phyloP scores from a whole-genome alignment of 2,113 vertebrate species.

The Brachionichthys hirsutus region DNA sequence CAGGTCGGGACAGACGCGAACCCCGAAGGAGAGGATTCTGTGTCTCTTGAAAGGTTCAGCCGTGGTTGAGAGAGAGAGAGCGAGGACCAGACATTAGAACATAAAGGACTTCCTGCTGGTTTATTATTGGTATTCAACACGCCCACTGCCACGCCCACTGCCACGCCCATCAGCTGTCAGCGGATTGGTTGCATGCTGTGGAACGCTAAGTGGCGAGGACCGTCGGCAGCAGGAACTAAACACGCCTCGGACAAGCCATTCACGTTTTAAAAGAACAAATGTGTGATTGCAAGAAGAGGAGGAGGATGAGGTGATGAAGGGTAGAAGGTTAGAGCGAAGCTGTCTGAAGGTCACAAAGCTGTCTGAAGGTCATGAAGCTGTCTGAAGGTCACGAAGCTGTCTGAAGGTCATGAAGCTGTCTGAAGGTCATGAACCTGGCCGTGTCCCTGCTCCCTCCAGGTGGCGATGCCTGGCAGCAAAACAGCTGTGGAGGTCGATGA shows the following conservation, averaged over 20 bases:
- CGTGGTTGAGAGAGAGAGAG: too few species aligned
- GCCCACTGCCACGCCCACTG: constrained; percentile 10
- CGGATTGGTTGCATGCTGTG: constrained; percentile 38
- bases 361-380: not conserved
- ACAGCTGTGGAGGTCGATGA: constrained; percentile 77
- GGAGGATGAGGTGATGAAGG: not conserved
- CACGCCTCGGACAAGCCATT: not conserved
- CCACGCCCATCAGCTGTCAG: constrained; percentile 45
- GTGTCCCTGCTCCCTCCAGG: constrained; percentile 50
- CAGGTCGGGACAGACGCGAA: too few species aligned
- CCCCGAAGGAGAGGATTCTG: too few species aligned
- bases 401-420: too few species aligned
- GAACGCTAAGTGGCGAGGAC: constrained; percentile 11
- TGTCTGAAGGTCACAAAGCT: not conserved
- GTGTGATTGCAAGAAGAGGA: not conserved
- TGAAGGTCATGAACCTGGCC: too few species aligned
- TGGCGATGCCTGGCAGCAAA: constrained; percentile 65
- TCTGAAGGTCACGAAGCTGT: not conserved
- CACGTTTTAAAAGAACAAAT: not conserved
- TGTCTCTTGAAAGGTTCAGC: too few species aligned
- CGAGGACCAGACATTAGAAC: constrained; percentile 8
- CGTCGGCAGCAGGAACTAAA: constrained; percentile 17
- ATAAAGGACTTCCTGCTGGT: constrained; percentile 51
- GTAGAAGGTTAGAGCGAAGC: not conserved
- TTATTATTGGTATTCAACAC: constrained; percentile 54